Base-by-base conservation (phyloP, 2,888 invertebrate genomes). In the Hydraecia micacea region DNA sequence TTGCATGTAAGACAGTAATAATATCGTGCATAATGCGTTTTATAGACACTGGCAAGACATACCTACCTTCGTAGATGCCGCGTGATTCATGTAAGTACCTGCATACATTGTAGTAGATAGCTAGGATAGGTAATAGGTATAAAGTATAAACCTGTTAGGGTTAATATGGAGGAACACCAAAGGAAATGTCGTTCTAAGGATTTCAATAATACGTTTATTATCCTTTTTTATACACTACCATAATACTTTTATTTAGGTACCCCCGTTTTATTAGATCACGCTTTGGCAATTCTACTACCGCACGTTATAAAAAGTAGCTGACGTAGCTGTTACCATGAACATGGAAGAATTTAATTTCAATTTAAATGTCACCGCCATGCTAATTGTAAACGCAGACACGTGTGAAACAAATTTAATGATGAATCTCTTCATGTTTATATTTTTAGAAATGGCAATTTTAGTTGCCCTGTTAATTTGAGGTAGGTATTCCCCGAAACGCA, bases 191-290 rank as follows among this genome's bases (percentile, higher is more conserved):
- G 2, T 32, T 32, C 32, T 32, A 32, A 32, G 32, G 32, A 32
- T 32, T 32, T 32, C 32, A 32, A 32, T 32, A 32, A 32, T 32
- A 32, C 32, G 32, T 32, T 32, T 32, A 32, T 32, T 32, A 32
- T 32, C 32, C 32, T 32, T 32, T 32, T 32, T 15, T 21, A 15
- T 36, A 42, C 42, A n/a, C 7, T 32, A 36, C 3, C 7, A 46
- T 21, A 32, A 25, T 68, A 8, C 0, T 55, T 46, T 67, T 46
- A 66, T 11, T 28, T 8, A n/a, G n/a, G n/a, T n/a, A 15, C n/a
- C 2, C 46, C 25, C 21, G 9, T 77, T 76, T 55, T 67, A 49
- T 46, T 58, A 39, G 28, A 68, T 49, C 58, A 79, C 36, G 79
- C 36, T 77, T 49, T 49, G 25, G 2, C 25, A 11, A 77, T n/a